A percentile compares a stretch with the other conserved stretches of the same genome.
Conservation (phyloP, 2,888 invertebrate species). For the Harpalus rufipes region DNA sequence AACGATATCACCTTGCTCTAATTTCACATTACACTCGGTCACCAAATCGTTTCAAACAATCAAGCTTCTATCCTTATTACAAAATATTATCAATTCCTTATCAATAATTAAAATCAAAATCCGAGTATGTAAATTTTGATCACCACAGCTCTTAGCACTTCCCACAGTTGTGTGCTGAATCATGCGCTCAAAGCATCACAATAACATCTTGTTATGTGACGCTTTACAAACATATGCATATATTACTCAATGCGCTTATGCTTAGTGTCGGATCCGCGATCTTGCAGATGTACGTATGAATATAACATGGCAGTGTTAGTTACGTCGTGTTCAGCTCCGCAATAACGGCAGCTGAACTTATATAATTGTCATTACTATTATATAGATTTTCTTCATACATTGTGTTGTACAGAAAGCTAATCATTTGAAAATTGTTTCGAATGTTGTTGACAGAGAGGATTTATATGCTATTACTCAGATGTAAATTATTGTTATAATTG, state of each 20-base stretch:
- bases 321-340: not conserved
- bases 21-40: too few relatives aligned
- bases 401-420: not conserved
- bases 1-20: too few relatives aligned
- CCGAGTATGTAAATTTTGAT: not conserved
- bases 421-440: not conserved
- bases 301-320: not conserved
- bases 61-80: too few relatives aligned
- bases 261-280: not conserved
- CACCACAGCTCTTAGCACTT: not conserved
- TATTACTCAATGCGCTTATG: constrained; percentile 15
- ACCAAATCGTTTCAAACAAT: too few relatives aligned
- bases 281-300: not conserved
- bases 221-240: constrained; percentile 51
- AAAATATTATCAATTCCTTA: not conserved
- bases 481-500: not conserved
- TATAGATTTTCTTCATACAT: not conserved
- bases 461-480: not conserved
- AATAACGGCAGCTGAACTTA: not conserved
- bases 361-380: not conserved
- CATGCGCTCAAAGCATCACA: constrained; percentile 28
- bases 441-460: not conserved
- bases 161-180: not conserved
- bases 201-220: constrained; percentile 47
- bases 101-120: not conserved